phyloP scores from a whole-genome alignment of 2,113 vertebrate genomes.

The rat (Rattus norvegicus) region DNA sequence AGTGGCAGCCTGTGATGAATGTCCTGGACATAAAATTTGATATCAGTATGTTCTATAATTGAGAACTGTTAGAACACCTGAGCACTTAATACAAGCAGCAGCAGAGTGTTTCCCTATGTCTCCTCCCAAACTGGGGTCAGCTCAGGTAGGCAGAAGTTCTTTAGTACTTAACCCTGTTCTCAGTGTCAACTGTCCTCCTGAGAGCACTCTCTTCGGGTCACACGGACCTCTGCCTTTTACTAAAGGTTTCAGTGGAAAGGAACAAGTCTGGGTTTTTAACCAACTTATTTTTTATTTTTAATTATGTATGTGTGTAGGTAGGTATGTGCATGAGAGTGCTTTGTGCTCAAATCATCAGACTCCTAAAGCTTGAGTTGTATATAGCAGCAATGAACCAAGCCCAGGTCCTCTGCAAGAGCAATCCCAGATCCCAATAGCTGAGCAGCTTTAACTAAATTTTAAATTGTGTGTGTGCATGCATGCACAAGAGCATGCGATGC shows the following conservation, averaged over 20 bases:
- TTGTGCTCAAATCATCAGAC: background rate
- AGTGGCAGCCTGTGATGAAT: constrained; percentile 29
- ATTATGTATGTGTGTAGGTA: background rate
- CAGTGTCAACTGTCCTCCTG: background rate
- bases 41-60: background rate
- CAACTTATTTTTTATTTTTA: background rate
- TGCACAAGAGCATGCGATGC: background rate
- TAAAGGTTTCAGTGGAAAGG: too few relatives aligned
- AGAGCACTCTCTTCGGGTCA: background rate
- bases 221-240: background rate
- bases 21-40: constrained; percentile 40
- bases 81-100: constrained; percentile 31
- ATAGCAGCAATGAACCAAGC: background rate
- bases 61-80: background rate
- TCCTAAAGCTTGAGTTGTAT: background rate
- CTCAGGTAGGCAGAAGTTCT: background rate
- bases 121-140: background rate
- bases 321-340: background rate
- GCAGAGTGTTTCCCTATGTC: constrained; percentile 23
- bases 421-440: background rate
- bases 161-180: background rate
- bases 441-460: background rate
- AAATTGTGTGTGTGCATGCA: background rate
- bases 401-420: background rate
- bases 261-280: background rate